Evolutionary conservation across 2,797 vertebrate species (phyloP), one percentile per base, ranked within the genome.

Genomic region (Chelon auratus): DNA sequence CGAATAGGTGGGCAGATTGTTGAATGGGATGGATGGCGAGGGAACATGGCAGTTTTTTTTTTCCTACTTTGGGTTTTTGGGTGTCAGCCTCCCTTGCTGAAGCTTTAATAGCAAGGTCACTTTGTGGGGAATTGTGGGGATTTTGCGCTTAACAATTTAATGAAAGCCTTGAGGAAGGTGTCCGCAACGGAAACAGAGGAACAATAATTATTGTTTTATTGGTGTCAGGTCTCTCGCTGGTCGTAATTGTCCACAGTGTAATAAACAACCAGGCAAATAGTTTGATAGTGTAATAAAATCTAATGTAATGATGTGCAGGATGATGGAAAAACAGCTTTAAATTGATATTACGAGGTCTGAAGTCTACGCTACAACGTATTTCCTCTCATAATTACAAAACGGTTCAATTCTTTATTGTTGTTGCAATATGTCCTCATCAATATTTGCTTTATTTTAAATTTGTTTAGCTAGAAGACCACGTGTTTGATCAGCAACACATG

Each of bases 31-130:
- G 78, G 72, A 77, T 65, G 71, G 62, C 66, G 68, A 77, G 30
- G 65, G 66, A 58, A 47, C 48, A 26, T 39, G 45, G 12, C 36
- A n/a, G 61, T 60, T 43, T 14, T 51, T 37, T 68, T 58, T 55
- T 69, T 58, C 52, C 63, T 42, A 66, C 20, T 57, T 39, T 42
- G 40, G 24, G n/a, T 71, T 65, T 76, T 70, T 68, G 69, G 73
- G 67, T 78, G 77, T 73, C 54, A 61, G 65, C 65, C 55, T 68
- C 50, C 9, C 20, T 56, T 52, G 42, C 55, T 47, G 12, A 66
- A 64, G 70, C 73, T 77, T 73, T 52, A 77, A 73, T 72, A 80
- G 62, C 78, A 87, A 89, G 87, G 86, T 87, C 84, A 92, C 77
- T 83, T 85, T 68, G 67, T 59, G 24, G 24, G 24, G 24, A 73